These are phyloP conservation scores for Mellilla xanthometata DNA, from an alignment of 2,888 invertebrate genomes.

Conservation along the genomic window DNA sequence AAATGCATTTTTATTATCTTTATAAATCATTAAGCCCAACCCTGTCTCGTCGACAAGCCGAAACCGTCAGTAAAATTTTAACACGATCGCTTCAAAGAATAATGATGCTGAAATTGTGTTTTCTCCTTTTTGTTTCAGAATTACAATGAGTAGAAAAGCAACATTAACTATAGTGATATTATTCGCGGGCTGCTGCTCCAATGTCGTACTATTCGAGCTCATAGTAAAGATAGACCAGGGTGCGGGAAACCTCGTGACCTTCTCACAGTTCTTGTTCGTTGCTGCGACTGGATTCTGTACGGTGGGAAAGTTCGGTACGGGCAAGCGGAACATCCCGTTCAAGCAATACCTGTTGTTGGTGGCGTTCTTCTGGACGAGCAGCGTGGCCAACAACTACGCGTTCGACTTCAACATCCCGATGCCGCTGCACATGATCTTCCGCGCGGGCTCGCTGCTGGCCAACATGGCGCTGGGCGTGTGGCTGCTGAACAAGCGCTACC, in stretches of 20 bases:
- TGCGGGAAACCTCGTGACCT: slow-evolving; percentile 97
- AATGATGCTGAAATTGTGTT: no score
- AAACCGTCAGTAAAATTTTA: no score
- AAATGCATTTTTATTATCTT: no score
- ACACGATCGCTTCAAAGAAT: no score
- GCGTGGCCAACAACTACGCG: slow-evolving; percentile 96
- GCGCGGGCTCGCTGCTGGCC: slow-evolving; percentile 97
- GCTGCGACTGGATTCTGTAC: slow-evolving; percentile 94
- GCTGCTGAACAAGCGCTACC: slow-evolving; percentile 92
- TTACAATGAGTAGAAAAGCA: slow-evolving; percentile 84
- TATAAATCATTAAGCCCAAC: no score
- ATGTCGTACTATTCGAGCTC: slow-evolving; percentile 94
- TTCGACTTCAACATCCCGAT: slow-evolving; percentile 98
- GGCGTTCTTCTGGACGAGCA: slow-evolving; percentile 94
- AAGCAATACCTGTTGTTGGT: slow-evolving; percentile 93
- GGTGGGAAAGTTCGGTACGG: slow-evolving; percentile 91
- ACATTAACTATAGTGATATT: slow-evolving; percentile 87
- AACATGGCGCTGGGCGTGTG: slow-evolving; percentile 97
- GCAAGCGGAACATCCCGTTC: slow-evolving; percentile 87
- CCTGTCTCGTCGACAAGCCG: no score
- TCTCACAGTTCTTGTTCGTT: slow-evolving; percentile 96
- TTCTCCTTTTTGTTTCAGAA: slow-evolving; percentile 59
- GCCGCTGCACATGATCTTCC: slow-evolving; percentile 99
- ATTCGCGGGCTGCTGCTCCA: slow-evolving; percentile 94
- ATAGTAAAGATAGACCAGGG: slow-evolving; percentile 95